Base-by-base conservation (phyloP, 1,140 invertebrate species). In the Drosophila seguyi region DNA sequence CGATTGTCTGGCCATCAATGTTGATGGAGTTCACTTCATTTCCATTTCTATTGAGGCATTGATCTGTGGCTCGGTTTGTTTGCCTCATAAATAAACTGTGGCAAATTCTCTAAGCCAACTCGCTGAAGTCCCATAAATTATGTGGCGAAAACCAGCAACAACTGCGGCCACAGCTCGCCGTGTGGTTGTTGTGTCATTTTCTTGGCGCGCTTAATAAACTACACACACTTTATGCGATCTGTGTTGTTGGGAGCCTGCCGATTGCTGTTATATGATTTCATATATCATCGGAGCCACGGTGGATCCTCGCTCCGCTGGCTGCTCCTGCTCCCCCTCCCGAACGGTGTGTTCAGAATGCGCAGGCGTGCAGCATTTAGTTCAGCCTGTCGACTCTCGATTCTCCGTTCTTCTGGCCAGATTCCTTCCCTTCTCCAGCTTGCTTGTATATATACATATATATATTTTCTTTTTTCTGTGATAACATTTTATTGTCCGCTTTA, bases 291-390 rank as follows among this genome's bases (percentile, higher is more conserved):
- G 52, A 63, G 59, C 57, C 42, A 56, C 8, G 59, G 59, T 74
- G 52, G 53, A 53, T 44, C 58, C 58, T 59, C 69, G 27, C 53
- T 39, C 31, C 58, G 18, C 18, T 14, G 1, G 10, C 36, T 44
- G 20, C 48, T 6, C 5, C 29, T 27, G 13, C 41, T 45, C 58
- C 52, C 58, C 57, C 7, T 36, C 22, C 25, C 22, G 18, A 41
- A 39, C 27, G 50, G 72, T 62, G 75, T 87, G 76, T 78, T 84
- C 83, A 74, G 73, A 81, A 91, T 91, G 88, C 88, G 88, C 88
- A 91, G 83, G 88, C 88, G 88, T 88, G 81, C 88, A 58, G 88
- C 88, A 91, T 91, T 91, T 91, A 91, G 88, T 91, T 91, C 88
- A 91, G 88, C 80, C 81, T 91, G 83, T 91, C 84, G 74, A 60